Conservation (phyloP, 2,888 invertebrate species). For the Myopa testacea region DNA sequence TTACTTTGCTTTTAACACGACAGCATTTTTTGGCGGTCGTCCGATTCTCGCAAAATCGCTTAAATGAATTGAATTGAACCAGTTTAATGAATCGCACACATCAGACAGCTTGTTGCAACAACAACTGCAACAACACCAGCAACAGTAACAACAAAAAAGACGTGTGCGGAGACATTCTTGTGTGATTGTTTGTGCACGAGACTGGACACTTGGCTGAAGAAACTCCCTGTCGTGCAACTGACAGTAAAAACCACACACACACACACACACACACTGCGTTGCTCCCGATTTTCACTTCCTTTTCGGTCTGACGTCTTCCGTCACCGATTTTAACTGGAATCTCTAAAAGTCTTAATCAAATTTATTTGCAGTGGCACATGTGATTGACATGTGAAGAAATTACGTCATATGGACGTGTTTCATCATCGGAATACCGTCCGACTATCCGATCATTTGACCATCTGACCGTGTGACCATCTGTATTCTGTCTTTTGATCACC, state of each 20-base stretch:
- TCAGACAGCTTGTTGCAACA: background rate
- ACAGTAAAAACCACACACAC: background rate
- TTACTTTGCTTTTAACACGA: background rate
- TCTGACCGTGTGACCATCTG: too few relatives aligned
- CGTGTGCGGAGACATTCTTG: background rate
- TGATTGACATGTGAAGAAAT: too few relatives aligned
- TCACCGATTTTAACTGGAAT: too few relatives aligned
- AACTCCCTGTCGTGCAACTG: background rate
- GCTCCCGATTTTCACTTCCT: background rate
- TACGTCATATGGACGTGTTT: too few relatives aligned
- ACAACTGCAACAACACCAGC: background rate
- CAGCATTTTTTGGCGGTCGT: background rate
- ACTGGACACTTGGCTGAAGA: too few relatives aligned
- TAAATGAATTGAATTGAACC: background rate
- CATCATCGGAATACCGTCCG: too few relatives aligned
- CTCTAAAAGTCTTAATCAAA: too few relatives aligned
- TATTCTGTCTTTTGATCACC: too few relatives aligned
- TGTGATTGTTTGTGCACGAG: background rate
- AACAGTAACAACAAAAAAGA: background rate
- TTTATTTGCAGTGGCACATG: too few relatives aligned
- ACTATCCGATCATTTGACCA: too few relatives aligned
- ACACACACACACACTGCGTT: background rate
- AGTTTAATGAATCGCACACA: conserved; percentile 13
- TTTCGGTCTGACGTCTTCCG: too few relatives aligned
- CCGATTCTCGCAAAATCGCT: background rate